Conservation (phyloP, 23 tunicate species). For the Halocynthia roretzi region DNA sequence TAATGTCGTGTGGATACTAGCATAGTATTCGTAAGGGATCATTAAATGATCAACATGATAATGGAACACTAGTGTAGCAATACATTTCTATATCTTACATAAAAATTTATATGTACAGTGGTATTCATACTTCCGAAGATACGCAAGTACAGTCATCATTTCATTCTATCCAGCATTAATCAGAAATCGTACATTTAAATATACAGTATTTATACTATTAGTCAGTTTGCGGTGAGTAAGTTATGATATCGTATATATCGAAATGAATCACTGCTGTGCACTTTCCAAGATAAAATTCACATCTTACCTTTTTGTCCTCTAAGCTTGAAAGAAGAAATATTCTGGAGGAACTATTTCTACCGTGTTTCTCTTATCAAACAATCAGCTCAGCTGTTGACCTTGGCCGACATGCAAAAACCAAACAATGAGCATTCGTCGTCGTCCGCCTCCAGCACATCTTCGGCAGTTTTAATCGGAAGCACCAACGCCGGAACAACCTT, state of each 20-base stretch:
- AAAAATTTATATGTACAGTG: no score
- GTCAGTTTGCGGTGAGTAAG: no score
- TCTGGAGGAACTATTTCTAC: slow-evolving; percentile 97
- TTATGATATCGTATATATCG: no score
- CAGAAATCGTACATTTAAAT: no score
- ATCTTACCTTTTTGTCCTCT: neutral
- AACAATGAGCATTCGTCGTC: slow-evolving; percentile 20
- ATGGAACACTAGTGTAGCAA: no score
- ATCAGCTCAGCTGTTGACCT: slow-evolving; percentile 80
- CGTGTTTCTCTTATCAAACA: slow-evolving; percentile 96
- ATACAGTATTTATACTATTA: no score
- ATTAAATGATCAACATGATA: neutral
- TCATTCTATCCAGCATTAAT: no score
- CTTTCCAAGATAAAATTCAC: neutral
- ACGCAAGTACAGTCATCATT: no score
- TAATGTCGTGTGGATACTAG: neutral
- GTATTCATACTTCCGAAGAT: no score
- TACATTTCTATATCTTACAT: no score
- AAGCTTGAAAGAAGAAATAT: slow-evolving; percentile 87
- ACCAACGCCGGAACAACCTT: slow-evolving; percentile 46
- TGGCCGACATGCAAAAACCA: slow-evolving; percentile 57
- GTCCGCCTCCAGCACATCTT: slow-evolving; percentile 64
- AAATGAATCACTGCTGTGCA: no score
- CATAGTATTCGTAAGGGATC: neutral
- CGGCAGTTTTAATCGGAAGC: slow-evolving; percentile 64